Evolutionary conservation across 1,140 invertebrate genomes (phyloP).

Genomic region (Colletes gigas): DNA sequence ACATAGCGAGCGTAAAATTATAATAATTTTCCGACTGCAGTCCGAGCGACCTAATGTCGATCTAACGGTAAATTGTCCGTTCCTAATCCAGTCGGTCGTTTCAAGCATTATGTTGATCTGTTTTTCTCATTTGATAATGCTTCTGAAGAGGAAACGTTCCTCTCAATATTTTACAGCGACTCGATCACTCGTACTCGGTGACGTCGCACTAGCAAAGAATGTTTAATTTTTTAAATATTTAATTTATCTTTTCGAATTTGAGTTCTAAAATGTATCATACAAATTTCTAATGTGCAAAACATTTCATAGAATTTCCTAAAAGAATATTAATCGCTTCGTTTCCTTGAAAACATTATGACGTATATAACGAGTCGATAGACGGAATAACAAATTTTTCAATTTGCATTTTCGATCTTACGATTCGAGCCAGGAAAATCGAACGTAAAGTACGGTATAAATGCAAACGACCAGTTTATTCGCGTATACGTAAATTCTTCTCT

Average conservation of each 20-base stretch:
- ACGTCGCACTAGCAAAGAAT: background rate
- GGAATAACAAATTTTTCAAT: too few species aligned
- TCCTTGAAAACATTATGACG: too few species aligned
- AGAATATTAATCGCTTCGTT: too few species aligned
- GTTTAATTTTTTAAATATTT: too few species aligned
- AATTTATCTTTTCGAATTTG: too few species aligned
- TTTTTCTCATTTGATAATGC: conserved; percentile 1
- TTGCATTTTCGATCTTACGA: too few species aligned
- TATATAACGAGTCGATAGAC: too few species aligned
- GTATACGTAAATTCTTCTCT: conserved; percentile 59
- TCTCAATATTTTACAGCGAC: background rate
- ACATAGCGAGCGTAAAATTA: conserved; percentile 15
- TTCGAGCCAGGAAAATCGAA: background rate
- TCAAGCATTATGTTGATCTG: conserved; percentile 2
- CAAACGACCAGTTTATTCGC: conserved; percentile 23
- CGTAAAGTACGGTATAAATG: background rate
- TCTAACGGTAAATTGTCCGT: conserved; percentile 44
- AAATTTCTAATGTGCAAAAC: too few species aligned
- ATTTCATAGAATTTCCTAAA: too few species aligned
- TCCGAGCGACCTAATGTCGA: conserved; percentile 35
- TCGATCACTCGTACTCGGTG: background rate
- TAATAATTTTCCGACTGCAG: conserved; percentile 21
- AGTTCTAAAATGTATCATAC: too few species aligned
- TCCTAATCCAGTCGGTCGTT: conserved; percentile 19
- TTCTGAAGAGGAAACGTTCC: background rate